These are phyloP conservation scores for Neodiprion lecontei DNA, from an alignment of 1,140 invertebrate genomes.

Conservation along the genomic window DNA sequence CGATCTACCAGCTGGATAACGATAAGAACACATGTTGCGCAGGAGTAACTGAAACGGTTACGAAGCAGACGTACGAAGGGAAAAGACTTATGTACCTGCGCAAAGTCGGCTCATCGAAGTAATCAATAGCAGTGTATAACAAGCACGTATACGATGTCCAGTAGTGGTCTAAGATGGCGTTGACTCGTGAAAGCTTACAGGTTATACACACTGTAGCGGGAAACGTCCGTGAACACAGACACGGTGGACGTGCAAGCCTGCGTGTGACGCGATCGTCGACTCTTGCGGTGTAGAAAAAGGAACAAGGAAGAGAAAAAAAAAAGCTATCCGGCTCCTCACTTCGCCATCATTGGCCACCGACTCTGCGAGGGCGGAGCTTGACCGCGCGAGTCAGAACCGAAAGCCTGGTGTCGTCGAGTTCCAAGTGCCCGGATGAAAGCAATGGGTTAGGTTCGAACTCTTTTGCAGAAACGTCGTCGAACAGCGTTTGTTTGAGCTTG, in stretches of 20 bases:
- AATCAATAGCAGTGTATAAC: conserved; percentile 41
- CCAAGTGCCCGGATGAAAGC: neutral
- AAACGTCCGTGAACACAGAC: too few relatives aligned
- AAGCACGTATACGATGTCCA: conserved; percentile 41
- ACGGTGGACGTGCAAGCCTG: too few relatives aligned
- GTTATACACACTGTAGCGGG: conserved; percentile 35
- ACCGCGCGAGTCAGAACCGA: neutral
- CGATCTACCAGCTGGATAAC: too few relatives aligned
- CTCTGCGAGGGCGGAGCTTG: conserved; percentile 28
- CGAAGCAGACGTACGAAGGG: neutral
- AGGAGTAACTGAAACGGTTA: neutral
- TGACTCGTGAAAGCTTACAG: conserved; percentile 45
- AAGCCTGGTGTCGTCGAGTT: neutral
- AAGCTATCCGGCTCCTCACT: conserved; percentile 39
- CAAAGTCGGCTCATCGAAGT: conserved; percentile 16
- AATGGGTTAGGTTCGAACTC: too few relatives aligned
- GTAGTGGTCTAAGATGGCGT: conserved; percentile 50
- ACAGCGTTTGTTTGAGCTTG: too few relatives aligned
- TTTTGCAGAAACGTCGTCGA: too few relatives aligned
- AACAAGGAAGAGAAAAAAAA: conserved; percentile 22
- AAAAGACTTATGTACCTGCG: too few relatives aligned
- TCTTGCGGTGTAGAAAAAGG: conserved; percentile 37
- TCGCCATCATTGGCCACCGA: conserved; percentile 43
- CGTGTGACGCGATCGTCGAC: too few relatives aligned
- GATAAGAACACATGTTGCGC: too few relatives aligned